Percentiles rank a stretch among this genome's conserved stretches.
Evolutionary conservation across 2,888 invertebrate genomes (phyloP).

Genomic region (Drosophila lacicola): DNA sequence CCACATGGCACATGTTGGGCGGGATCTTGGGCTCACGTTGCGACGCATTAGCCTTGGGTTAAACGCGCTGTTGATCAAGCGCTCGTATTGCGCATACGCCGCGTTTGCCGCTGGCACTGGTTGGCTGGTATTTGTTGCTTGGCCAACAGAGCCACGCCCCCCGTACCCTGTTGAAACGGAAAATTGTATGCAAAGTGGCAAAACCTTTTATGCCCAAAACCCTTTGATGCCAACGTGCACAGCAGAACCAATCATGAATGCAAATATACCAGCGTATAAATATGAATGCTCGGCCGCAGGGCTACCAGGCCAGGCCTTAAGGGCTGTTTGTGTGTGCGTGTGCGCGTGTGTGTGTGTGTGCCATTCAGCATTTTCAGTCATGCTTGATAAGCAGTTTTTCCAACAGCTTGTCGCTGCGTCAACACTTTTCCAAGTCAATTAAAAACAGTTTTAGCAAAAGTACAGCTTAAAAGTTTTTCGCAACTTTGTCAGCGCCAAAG

Average conservation of each 20-base stretch:
- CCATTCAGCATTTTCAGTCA: constrained; percentile 27
- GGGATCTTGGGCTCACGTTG: constrained; percentile 4
- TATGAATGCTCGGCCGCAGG: constrained; percentile 2
- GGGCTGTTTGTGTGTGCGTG: background rate
- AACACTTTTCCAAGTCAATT: constrained; percentile 53
- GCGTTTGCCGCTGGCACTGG: background rate
- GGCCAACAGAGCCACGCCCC: constrained; percentile 23
- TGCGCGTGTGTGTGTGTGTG: background rate
- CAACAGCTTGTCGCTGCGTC: constrained; percentile 36
- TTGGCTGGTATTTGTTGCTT: background rate
- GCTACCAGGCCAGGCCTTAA: background rate
- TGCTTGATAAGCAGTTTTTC: constrained; percentile 49
- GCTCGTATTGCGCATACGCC: constrained; percentile 11
- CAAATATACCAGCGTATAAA: background rate
- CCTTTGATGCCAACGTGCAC: no score
- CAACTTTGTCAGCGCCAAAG: constrained; percentile 16
- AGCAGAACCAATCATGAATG: background rate
- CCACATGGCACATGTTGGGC: background rate
- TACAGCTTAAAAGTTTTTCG: constrained; percentile 26
- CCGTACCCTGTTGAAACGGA: background rate
- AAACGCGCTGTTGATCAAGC: constrained; percentile 34
- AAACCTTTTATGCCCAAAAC: background rate
- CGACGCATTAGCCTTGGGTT: constrained; percentile 1
- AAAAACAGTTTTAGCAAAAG: constrained; percentile 34
- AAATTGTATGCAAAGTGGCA: background rate